Evolutionary conservation across 2,888 invertebrate species (phyloP), one percentile per base, ranked within the genome.

Genomic region (Gibbula magus): DNA sequence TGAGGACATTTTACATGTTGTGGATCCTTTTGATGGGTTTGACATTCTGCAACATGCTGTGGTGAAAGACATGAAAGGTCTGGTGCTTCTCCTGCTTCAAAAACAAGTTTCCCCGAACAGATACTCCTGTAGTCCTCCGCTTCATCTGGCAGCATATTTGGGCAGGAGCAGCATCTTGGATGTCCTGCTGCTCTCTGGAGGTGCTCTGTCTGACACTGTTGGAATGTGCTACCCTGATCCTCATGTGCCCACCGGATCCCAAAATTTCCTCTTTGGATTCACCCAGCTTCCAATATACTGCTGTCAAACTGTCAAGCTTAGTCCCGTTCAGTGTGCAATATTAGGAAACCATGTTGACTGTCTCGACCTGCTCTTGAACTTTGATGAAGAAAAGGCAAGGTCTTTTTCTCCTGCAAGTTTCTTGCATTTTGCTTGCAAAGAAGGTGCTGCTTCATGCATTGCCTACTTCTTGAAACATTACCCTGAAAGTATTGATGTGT

Each of bases 191-290:
- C 95, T 95, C 87, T 95, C 95, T 92, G 96, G 96, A 29, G 96
- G 95, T 7, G 94, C 95, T 84, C 94, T 95, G 20, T 95, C 96
- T 91, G 95, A 95, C 0, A 96, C 96, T 90, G 61, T 76, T 20
- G 93, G 96, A 25, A 95, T 96, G 95, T 96, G 96, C 90, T 96
- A 95, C 94, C 96, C 96, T 0, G 95, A 95, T 10, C 94, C 95
- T 5, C 96, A 96, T 89, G 95, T 86, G 25, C 89, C 90, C 0
- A 78, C 88, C 22, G 70, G 78, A 29, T 83, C 81, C 66, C 78
- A 86, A 45, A 83, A 84, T 56, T 84, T 86, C 18, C 85, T 87
- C 77, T 87, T 91, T 83, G 87, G 89, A 78, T 82, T 89, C 83
- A 80, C 91, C 81, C 86, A 91, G 87, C 77, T 91, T 82, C 85